Conservation (phyloP, 2,797 vertebrate genomes). For the Heteromormyrus szaboi region DNA sequence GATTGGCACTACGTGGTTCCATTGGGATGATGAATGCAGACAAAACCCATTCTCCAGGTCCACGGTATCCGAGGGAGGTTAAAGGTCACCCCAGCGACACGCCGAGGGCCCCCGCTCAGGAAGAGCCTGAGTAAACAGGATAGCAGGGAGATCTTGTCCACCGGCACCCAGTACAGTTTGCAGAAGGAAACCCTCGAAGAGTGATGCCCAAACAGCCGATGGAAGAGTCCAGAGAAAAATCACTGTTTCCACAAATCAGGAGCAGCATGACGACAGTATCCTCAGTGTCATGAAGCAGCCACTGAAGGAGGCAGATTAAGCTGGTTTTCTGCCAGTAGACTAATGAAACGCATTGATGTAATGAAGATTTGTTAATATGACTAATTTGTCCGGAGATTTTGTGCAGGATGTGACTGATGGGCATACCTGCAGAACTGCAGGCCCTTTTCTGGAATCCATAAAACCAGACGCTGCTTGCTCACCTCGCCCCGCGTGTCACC, state of each 20-base stretch:
- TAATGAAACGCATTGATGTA: not conserved
- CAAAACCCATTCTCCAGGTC: not conserved
- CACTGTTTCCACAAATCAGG: not conserved
- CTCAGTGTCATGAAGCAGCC: not conserved
- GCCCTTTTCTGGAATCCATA: not conserved
- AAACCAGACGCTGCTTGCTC: not conserved
- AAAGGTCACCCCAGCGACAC: not conserved
- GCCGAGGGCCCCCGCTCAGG: not conserved
- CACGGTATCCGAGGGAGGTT: not conserved
- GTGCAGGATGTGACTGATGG: not conserved
- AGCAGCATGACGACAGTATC: not conserved
- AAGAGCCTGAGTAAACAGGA: not conserved
- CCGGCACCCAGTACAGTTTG: not conserved
- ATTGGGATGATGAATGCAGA: not conserved
- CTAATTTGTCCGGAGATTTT: not conserved
- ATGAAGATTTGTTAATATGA: not conserved
- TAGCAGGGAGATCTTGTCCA: not conserved
- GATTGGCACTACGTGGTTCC: not conserved
- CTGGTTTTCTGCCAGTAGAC: not conserved
- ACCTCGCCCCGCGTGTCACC: not conserved
- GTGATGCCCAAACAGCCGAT: not conserved
- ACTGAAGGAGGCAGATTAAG: not conserved
- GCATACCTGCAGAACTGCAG: not conserved
- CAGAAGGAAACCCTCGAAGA: not conserved
- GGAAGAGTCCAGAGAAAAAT: not conserved